These are phyloP conservation scores for Micropoecilia bifurca DNA, from an alignment of 2,797 vertebrate species.

Conservation along the genomic window DNA sequence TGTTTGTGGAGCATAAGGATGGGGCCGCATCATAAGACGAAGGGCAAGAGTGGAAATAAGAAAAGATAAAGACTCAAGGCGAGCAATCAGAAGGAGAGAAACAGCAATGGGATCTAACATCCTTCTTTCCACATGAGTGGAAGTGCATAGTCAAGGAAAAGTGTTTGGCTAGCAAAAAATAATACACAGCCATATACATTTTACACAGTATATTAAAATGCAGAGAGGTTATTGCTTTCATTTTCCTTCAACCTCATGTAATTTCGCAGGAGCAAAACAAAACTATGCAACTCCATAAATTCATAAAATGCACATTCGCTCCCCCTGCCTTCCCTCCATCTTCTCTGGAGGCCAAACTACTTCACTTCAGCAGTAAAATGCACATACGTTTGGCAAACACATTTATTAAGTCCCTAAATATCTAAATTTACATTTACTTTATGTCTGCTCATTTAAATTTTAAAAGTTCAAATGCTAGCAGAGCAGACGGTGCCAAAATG, in stretches of 20 bases:
- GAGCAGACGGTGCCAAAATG: constrained; percentile 6
- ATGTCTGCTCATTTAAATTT: constrained; percentile 44
- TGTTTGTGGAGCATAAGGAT: constrained; percentile 25
- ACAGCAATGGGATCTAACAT: constrained; percentile 65
- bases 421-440: constrained; percentile 45
- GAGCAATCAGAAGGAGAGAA: constrained; percentile 49
- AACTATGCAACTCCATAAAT: constrained; percentile 20
- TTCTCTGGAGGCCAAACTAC: constrained; percentile 62
- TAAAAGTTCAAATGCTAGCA: constrained; percentile 34
- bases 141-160: constrained; percentile 39
- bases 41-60: constrained; percentile 34
- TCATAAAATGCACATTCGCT: constrained; percentile 31
- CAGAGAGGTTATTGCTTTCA: constrained; percentile 24
- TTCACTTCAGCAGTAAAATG: constrained; percentile 32
- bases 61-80: constrained; percentile 41
- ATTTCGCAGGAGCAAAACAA: constrained; percentile 30
- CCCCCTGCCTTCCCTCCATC: constrained; percentile 29
- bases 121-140: constrained; percentile 31
- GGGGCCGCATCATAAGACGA: constrained; percentile 20
- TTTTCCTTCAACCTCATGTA: constrained; percentile 26
- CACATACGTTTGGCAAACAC: constrained; percentile 10
- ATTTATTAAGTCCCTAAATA: constrained; percentile 15
- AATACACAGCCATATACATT: constrained; percentile 22
- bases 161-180: constrained; percentile 24
- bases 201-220: constrained; percentile 20